Percentiles rank a stretch among this genome's conserved stretches.
phyloP scores from a whole-genome alignment of 1,140 invertebrate species.

The Meloidogyne floridensis region DNA sequence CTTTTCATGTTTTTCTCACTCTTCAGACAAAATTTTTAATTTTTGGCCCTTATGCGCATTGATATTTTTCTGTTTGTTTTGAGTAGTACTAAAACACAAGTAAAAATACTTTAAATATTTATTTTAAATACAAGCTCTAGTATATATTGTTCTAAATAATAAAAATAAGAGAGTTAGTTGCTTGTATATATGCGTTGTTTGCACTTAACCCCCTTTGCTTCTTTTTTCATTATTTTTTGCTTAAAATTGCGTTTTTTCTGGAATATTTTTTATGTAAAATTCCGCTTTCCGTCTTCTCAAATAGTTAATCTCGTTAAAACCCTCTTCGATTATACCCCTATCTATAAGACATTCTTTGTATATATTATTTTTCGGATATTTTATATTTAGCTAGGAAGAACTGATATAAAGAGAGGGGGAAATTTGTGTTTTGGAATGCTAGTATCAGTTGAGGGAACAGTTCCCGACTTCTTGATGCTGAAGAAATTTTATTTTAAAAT shows the following conservation, averaged over 20 bases:
- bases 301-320: too few relatives aligned
- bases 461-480: too few relatives aligned
- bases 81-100: neutral
- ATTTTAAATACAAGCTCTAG: neutral
- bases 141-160: neutral
- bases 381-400: too few relatives aligned
- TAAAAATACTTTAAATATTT: neutral
- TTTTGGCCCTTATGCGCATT: neutral
- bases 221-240: neutral
- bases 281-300: too few relatives aligned
- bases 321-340: too few relatives aligned
- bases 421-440: too few relatives aligned
- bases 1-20: neutral
- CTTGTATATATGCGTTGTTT: neutral
- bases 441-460: too few relatives aligned
- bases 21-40: neutral
- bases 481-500: too few relatives aligned
- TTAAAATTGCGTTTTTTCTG: neutral
- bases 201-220: neutral
- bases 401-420: too few relatives aligned
- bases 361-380: too few relatives aligned
- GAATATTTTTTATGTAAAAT: too few relatives aligned
- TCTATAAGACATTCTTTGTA: too few relatives aligned
- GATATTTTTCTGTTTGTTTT: constrained; percentile 10
- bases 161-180: neutral